Base-by-base conservation (phyloP, 2,113 vertebrate genomes). In the Phasianus colchicus region DNA sequence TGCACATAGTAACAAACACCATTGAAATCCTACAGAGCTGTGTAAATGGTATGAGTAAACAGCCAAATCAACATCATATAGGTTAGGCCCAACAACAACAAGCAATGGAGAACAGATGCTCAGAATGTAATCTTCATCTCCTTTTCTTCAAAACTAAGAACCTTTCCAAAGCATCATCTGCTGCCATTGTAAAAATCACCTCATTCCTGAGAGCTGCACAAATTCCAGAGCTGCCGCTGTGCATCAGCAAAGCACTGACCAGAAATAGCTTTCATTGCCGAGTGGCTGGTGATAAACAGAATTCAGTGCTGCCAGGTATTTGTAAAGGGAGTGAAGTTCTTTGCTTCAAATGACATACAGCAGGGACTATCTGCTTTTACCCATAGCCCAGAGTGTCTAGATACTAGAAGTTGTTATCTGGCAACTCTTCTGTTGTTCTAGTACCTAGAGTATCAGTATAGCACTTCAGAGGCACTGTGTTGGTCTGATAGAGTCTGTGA, bases 201-300 rank as follows among this genome's bases (percentile, higher is more conserved):
- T 91, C 15, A 5, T 69, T 61, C 67, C 48, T 70, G 24, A 0
- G 3, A 92, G 63, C 36, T 89, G 54, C 58, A 89, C 43, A 83
- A 89, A 79, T 90, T 86, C 79, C 85, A 73, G 71, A 48, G 52
- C 20, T 82, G 54, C 54, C 76, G 81, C 57, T 91, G n/a, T 48
- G 48, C 54, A 91, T 10, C 48, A 89, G 75, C 55, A 89, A 80
- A 88, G 38, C 55, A 52, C 65, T 85, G 42, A 83, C 42, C 78
- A 88, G 27, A 42, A 89, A 55, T 2, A 92, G 29, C 50, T 20
- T 9, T 47, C 67, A 21, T 22, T 88, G 90, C 85, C 92, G 74
- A 90, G 42, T 20, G 64, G 36, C 50, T 67, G 55, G 34, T 90
- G 79, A 86, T 83, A 94, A 95, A 91, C 69, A 88, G 86, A 88